These are phyloP conservation scores for Marisa cornuarietis DNA, from an alignment of 1,140 invertebrate species.

Conservation along the genomic window DNA sequence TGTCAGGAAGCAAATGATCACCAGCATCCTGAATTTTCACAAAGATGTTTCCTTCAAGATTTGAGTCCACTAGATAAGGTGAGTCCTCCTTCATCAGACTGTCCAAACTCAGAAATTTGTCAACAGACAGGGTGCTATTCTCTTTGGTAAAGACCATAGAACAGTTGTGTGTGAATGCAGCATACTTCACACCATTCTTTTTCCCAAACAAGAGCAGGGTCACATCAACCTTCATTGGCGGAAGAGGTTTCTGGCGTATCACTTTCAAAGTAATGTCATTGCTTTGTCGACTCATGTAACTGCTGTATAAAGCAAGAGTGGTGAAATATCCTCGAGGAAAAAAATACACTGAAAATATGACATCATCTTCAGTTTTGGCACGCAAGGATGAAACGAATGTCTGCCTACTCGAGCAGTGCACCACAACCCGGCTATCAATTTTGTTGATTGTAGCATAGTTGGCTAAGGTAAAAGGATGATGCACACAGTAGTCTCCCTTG, in stretches of 20 bases:
- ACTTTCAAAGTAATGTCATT: slow-evolving; percentile 51
- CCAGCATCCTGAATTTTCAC: slow-evolving; percentile 52
- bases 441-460: slow-evolving; percentile 49
- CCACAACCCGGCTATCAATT: slow-evolving; percentile 50
- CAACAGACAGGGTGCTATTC: slow-evolving; percentile 36
- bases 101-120: slow-evolving; percentile 47
- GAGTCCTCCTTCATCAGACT: slow-evolving; percentile 51
- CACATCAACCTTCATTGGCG: slow-evolving; percentile 40
- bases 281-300: slow-evolving; percentile 49
- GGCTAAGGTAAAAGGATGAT: slow-evolving; percentile 38
- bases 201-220: slow-evolving; percentile 53
- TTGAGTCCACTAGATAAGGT: slow-evolving; percentile 50
- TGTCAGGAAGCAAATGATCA: slow-evolving; percentile 31
- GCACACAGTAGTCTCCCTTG: slow-evolving; percentile 38
- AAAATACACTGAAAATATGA: slow-evolving; percentile 49
- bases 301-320: slow-evolving; percentile 51
- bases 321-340: slow-evolving; percentile 55
- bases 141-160: slow-evolving; percentile 40
- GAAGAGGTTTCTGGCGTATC: slow-evolving; percentile 26
- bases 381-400: slow-evolving; percentile 9
- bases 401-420: slow-evolving; percentile 25
- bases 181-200: slow-evolving; percentile 49
- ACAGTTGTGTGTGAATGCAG: slow-evolving; percentile 43
- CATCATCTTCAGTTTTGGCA: background rate
- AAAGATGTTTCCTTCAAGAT: slow-evolving; percentile 50